Base-by-base conservation (phyloP, 1,140 invertebrate genomes). In the Lasioglossum baleicum region DNA sequence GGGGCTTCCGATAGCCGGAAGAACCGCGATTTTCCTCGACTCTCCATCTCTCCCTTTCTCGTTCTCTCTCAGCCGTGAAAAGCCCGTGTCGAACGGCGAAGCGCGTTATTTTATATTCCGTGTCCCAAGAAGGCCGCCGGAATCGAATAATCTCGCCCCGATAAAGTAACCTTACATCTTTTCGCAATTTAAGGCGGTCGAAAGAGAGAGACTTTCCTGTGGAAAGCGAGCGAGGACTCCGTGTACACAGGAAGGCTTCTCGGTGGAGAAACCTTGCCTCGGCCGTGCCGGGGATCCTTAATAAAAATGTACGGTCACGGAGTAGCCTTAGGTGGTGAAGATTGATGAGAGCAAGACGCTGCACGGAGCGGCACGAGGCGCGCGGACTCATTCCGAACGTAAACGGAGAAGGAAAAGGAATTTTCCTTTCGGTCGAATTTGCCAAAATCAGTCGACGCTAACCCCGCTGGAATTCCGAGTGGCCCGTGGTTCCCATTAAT, bases 271-370 rank as follows among this genome's bases (percentile, higher is more conserved):
- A 53, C n/a, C 60, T 78, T 42, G 10, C 56, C 26, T 42, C 0
- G 15, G 51, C 13, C 8, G 8, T 13, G 22, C 67, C 7, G 0
- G 15, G n/a, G 69, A 78, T 73, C 76, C 68, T 73, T 78, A 72
- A 78, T 78, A 78, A 78, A 64, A 78, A 78, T 65, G 66, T 78
- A 78, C 76, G 69, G 48, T 73, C 69, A 73, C 22, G 48, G 61
- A 65, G 48, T 78, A 65, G 60, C 76, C 61, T 69, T 72, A 73
- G 69, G 48, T 78, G 69, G 69, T 35, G 40, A 72, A 65, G 76
- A 78, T 72, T 48, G 76, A 78, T 65, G 76, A n/a, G 48, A 44
- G n/a, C 15, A 15, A 7, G 10, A 7, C 13, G 35, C 58, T 15
- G 5, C 13, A 13, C 44, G 44, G 10, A 8, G 6, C 44, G 35